These are phyloP conservation scores for Harpagus bidentatus DNA, from an alignment of 2,113 vertebrate species.

Conservation along the genomic window DNA sequence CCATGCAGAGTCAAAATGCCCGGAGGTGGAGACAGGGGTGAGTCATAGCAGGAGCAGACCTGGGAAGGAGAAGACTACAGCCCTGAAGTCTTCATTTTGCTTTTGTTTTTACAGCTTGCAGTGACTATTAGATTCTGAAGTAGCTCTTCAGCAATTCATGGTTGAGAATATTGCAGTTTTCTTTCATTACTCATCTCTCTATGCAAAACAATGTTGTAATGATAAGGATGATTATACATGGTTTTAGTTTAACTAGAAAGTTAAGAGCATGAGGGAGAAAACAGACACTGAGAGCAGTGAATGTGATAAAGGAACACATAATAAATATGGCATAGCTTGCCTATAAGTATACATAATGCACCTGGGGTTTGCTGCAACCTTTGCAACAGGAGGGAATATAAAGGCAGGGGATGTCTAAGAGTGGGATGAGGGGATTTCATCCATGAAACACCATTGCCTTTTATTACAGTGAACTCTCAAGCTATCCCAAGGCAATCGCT, in stretches of 20 bases:
- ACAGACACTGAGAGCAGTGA: background rate
- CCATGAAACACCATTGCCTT: background rate
- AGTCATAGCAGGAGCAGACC: background rate
- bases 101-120: conserved; percentile 1
- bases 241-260: background rate
- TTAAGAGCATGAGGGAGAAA: background rate
- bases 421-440: background rate
- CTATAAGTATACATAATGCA: background rate
- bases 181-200: conserved; percentile 7
- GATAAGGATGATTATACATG: background rate
- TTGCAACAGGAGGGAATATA: background rate
- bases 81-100: background rate
- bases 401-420: background rate
- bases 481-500: background rate
- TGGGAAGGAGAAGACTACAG: background rate
- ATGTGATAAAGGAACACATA: background rate
- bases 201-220: conserved; percentile 6
- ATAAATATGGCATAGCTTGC: background rate
- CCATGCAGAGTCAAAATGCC: background rate
- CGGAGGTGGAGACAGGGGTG: background rate
- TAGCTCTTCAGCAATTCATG: background rate
- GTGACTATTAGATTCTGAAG: background rate
- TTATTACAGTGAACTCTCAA: background rate
- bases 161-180: background rate
- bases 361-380: background rate